These are phyloP conservation scores for Cryptus armator DNA, from an alignment of 2,888 invertebrate species.

Conservation along the genomic window DNA sequence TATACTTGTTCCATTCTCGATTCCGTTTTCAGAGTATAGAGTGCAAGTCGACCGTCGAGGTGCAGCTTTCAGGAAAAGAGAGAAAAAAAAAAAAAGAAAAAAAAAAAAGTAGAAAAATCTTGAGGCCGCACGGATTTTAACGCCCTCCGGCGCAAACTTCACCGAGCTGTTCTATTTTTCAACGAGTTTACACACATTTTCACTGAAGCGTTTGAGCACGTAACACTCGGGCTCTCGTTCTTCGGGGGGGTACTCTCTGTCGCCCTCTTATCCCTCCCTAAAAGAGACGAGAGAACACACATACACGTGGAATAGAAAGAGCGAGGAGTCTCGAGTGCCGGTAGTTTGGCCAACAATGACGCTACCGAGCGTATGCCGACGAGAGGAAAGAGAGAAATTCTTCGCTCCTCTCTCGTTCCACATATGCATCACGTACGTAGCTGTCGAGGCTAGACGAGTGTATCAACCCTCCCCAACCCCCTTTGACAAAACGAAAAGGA, in stretches of 20 bases:
- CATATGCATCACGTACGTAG: conserved; percentile 40
- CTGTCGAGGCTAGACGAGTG: conserved; percentile 22
- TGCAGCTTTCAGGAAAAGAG: conserved; percentile 36
- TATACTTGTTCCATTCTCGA: not conserved
- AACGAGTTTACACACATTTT: conserved; percentile 75
- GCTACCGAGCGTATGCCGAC: conserved; percentile 51
- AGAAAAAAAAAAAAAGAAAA: not conserved
- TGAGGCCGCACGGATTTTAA: conserved; percentile 76
- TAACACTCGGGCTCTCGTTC: conserved; percentile 72
- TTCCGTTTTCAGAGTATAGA: conserved; percentile 38
- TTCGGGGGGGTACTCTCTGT: conserved; percentile 7
- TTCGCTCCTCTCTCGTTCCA: conserved; percentile 39
- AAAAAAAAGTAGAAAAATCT: conserved; percentile 23
- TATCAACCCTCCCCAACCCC: not conserved
- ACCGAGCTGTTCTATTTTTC: conserved; percentile 80
- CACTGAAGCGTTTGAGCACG: conserved; percentile 78
- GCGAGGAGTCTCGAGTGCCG: conserved; percentile 74
- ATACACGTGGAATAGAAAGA: conserved; percentile 31
- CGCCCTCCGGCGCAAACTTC: conserved; percentile 75
- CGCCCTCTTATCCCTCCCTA: not conserved
- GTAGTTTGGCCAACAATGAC: conserved; percentile 81
- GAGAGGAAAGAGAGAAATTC: conserved; percentile 54
- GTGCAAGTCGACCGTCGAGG: conserved; percentile 59
- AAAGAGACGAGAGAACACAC: conserved; percentile 12
- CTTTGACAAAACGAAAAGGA: conserved; percentile 2